Evolutionary conservation across 64 coral and sea anemone species (phyloP).

Genomic region (Montipora cactus): DNA sequence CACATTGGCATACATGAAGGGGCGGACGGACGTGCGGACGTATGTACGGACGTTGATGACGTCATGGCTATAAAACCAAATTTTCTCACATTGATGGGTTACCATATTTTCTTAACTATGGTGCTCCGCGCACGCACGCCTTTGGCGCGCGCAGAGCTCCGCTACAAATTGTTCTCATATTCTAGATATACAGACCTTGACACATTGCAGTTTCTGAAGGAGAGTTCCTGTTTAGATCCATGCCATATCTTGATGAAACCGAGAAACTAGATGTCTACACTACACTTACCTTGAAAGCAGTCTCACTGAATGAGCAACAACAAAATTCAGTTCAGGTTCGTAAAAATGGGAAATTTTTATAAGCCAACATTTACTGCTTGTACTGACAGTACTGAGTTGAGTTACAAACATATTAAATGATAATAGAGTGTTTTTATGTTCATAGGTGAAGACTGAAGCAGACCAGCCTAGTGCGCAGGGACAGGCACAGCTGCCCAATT

Average conservation of each 20-base stretch:
- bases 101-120: no score
- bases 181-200: slow-evolving; percentile 15
- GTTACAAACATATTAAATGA: slow-evolving; percentile 41
- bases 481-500: slow-evolving; percentile 10
- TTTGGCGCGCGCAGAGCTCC: no score
- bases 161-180: slow-evolving; percentile 16
- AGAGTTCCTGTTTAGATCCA: slow-evolving; percentile 19
- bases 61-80: no score
- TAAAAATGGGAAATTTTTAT: slow-evolving; percentile 8
- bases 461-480: background rate
- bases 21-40: no score
- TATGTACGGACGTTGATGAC: no score
- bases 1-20: no score
- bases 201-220: slow-evolving; percentile 25
- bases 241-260: slow-evolving; percentile 13
- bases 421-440: slow-evolving; percentile 1
- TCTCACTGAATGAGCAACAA: slow-evolving; percentile 24
- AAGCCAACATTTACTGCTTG: slow-evolving; percentile 26
- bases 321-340: slow-evolving; percentile 30
- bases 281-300: slow-evolving; percentile 43
- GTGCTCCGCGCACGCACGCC: no score
- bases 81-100: no score
- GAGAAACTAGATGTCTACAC: slow-evolving; percentile 33
- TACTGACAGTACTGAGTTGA: slow-evolving; percentile 8
- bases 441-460: slow-evolving; percentile 36